These are phyloP conservation scores for Sebastes vulpes DNA, from an alignment of 2,797 vertebrate species.

Conservation along the genomic window DNA sequence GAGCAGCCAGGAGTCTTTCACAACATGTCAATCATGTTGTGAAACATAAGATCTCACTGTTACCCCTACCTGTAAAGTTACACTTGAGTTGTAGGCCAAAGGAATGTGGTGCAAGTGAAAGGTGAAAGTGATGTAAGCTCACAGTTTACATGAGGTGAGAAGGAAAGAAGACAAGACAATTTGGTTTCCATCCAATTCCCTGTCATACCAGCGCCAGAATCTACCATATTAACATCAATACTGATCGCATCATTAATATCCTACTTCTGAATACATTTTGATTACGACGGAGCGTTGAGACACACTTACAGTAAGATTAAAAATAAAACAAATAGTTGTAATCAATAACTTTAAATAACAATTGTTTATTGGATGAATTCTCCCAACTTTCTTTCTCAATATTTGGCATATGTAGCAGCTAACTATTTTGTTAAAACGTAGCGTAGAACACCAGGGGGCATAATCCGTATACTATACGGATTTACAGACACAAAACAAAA, in stretches of 20 bases:
- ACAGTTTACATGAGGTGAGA: too few relatives aligned
- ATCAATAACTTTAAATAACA: background rate
- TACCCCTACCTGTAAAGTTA: background rate
- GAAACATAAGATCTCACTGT: background rate
- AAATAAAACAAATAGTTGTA: background rate
- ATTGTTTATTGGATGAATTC: background rate
- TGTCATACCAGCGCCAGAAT: background rate
- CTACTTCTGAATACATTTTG: background rate
- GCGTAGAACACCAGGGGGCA: too few relatives aligned
- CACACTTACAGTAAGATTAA: background rate
- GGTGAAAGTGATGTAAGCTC: background rate
- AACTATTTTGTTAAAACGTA: too few relatives aligned
- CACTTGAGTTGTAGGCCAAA: background rate
- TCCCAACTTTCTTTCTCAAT: background rate
- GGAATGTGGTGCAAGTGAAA: background rate
- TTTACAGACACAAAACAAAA: too few relatives aligned
- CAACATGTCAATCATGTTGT: background rate
- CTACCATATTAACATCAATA: background rate
- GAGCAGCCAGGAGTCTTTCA: background rate
- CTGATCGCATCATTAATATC: background rate
- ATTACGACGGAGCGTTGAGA: background rate
- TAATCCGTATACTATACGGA: too few relatives aligned
- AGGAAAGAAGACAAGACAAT: too few relatives aligned
- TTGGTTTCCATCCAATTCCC: background rate
- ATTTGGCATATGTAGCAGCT: too few relatives aligned